Conservation (phyloP, 2,797 vertebrate species). For the Mormyrops boulengeri region DNA sequence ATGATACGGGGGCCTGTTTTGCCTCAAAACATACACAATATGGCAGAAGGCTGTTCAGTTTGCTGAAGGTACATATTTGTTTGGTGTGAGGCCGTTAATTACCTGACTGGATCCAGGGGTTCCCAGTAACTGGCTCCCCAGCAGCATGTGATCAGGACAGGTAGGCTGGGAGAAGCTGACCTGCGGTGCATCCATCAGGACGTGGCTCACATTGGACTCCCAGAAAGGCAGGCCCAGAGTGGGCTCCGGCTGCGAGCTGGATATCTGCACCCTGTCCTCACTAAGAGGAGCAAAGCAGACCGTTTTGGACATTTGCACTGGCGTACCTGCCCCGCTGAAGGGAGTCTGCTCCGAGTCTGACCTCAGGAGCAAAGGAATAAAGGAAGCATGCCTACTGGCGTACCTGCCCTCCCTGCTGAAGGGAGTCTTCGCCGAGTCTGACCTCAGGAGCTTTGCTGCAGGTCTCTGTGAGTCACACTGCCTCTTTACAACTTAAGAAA, state of each 20-base stretch:
- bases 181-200: conserved; percentile 67
- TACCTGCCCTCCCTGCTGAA: conserved; percentile 51
- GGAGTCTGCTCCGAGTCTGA: conserved; percentile 62
- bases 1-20: neutral
- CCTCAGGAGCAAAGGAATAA: conserved; percentile 23
- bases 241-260: conserved; percentile 89
- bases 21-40: neutral
- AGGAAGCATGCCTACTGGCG: neutral
- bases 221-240: conserved; percentile 60
- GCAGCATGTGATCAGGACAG: conserved; percentile 88
- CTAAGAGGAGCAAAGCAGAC: conserved; percentile 45
- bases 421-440: conserved; percentile 60
- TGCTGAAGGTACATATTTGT: neutral
- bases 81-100: neutral
- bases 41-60: neutral
- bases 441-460: conserved; percentile 66
- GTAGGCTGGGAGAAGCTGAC: conserved; percentile 92
- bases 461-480: conserved; percentile 52
- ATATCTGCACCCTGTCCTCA: conserved; percentile 74
- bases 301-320: neutral
- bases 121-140: conserved; percentile 81
- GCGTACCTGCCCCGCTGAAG: conserved; percentile 49
- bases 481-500: conserved; percentile 62
- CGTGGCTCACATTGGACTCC: conserved; percentile 63
- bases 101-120: conserved; percentile 95